Conservation (phyloP, 2,797 vertebrate species). For the Loris lydekkerianus region DNA sequence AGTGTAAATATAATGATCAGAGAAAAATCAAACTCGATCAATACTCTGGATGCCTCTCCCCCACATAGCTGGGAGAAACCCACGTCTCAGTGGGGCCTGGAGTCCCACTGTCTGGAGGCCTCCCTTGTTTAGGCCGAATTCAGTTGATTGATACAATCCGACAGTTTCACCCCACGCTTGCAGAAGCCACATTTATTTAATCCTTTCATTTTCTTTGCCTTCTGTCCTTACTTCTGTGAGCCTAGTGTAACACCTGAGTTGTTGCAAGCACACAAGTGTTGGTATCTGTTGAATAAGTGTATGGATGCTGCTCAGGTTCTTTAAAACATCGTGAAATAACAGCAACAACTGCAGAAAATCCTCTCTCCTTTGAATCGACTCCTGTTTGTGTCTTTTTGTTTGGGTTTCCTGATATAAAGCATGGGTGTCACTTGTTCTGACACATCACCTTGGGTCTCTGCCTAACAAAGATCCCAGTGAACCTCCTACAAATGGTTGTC, state of each 20-base stretch:
- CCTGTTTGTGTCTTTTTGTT: background rate
- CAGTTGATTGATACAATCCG: background rate
- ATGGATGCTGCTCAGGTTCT: background rate
- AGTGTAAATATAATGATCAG: background rate
- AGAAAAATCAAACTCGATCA: background rate
- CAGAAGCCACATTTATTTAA: background rate
- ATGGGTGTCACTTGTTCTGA: background rate
- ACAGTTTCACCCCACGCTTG: background rate
- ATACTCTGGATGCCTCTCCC: too few relatives aligned
- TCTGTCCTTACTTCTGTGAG: background rate
- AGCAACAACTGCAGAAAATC: background rate
- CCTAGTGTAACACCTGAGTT: background rate
- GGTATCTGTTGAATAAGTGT: background rate
- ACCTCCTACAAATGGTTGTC: conserved; percentile 6
- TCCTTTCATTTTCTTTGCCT: background rate
- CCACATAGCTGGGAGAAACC: background rate
- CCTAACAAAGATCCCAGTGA: background rate
- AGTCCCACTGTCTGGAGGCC: background rate
- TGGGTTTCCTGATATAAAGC: background rate
- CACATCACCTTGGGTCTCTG: background rate
- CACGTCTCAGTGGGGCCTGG: too few relatives aligned
- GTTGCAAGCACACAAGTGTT: too few relatives aligned
- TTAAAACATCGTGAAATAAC: background rate
- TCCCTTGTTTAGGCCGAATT: background rate
- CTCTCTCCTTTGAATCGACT: background rate